Base-by-base conservation (phyloP, 2,888 invertebrate genomes). In the Brachynemurus nebulosus region DNA sequence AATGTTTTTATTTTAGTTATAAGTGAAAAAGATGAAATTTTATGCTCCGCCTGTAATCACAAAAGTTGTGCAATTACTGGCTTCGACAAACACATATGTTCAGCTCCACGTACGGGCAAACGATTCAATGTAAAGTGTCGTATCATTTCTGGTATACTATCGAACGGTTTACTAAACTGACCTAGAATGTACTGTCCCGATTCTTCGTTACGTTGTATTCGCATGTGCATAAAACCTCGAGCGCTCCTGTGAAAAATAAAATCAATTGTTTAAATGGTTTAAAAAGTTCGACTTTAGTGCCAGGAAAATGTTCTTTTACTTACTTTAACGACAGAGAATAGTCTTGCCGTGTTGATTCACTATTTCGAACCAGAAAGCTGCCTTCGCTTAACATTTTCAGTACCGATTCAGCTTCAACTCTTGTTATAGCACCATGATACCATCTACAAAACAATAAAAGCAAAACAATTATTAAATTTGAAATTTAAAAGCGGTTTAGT, bases 201-300 rank as follows among this genome's bases (percentile, higher is more conserved):
- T 44, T 78, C 77, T 11, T 68, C 67, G 57, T 78, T 76, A 54
- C 80, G 80, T 61, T 88, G 86, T 50, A 96, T 95, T 54, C 92
- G 79, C 86, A 96, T 91, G 64, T 96, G 95, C 88, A 96, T 93
- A 59, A 91, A 93, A 40, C 95, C 92, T 58, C 88, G 78, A 43
- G 89, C 86, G 60, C 93, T 92, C 67, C 95, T 95, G 66, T 21
- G 71, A 66, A 53, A 37, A 3, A 41, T 30, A 20, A 39, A 39
- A 12, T 20, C 8, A 35, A 11, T 11, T 35, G 8, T 35, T 5
- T n/a, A 39, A 20, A 17, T 20, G 4, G 11, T 39, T 39, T 20
- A 9, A 20, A 20, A 38, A 4, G 2, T 19, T 20, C 21, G 1
- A 11, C 7, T 38, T 18, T 37, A 9, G 6, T 37, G 6, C 6